phyloP scores from a whole-genome alignment of 2,113 vertebrate species.

The Takifugu flavidus region DNA sequence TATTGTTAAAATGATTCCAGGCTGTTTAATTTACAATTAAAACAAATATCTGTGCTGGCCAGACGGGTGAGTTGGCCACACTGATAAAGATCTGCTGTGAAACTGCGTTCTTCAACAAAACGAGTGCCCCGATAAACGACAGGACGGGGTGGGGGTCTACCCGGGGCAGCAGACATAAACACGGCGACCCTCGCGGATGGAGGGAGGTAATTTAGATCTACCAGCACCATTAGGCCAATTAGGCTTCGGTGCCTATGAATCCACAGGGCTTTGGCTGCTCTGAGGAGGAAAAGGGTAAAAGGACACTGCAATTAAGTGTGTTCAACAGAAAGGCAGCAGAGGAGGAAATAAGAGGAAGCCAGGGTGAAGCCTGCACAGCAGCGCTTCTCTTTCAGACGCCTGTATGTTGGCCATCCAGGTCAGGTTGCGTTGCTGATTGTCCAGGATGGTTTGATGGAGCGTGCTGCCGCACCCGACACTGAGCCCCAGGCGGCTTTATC shows the following conservation, averaged over 20 bases:
- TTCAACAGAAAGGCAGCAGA: conserved; percentile 47
- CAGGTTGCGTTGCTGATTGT: conserved; percentile 36
- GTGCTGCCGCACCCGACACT: conserved; percentile 50
- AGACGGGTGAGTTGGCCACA: conserved; percentile 54
- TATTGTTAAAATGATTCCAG: no score
- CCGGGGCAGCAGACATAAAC: conserved; percentile 77
- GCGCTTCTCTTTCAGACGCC: conserved; percentile 36
- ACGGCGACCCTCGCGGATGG: conserved; percentile 64
- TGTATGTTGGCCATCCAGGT: conserved; percentile 59
- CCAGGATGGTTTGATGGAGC: conserved; percentile 45
- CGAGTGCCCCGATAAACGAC: conserved; percentile 70
- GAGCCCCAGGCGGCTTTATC: conserved; percentile 29
- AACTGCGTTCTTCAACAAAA: conserved; percentile 74
- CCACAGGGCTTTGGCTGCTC: conserved; percentile 65
- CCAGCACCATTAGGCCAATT: conserved; percentile 73
- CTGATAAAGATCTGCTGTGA: conserved; percentile 70
- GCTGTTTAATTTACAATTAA: no score
- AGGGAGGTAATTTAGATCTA: conserved; percentile 75
- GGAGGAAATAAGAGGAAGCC: conserved; percentile 62
- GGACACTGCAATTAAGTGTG: conserved; percentile 55
- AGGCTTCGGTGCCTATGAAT: conserved; percentile 75
- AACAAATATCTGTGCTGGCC: conserved; percentile 28
- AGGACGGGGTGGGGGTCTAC: conserved; percentile 57
- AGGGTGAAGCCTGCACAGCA: conserved; percentile 49
- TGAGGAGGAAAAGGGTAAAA: conserved; percentile 49